Base-by-base conservation (phyloP, 1,140 invertebrate species). In the Drosophila trapezifrons region DNA sequence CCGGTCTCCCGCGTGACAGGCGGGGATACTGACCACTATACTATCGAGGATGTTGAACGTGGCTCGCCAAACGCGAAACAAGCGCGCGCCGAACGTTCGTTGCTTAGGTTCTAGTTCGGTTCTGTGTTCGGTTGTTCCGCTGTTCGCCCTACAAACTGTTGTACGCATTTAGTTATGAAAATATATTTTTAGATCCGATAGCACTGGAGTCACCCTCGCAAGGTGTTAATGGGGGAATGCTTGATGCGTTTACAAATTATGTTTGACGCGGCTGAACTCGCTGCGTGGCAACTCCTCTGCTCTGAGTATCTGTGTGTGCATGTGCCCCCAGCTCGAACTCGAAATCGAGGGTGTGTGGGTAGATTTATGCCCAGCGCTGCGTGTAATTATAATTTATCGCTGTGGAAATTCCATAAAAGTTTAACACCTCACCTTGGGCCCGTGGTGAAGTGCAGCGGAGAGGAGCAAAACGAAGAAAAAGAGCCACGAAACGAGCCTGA, bases 1-100 rank as follows among this genome's bases (percentile, higher is more conserved):
- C 92, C 92, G 92, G 92, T 93, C 92, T 93, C 92, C 92, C 92
- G 92, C 92, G 92, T 93, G 92, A 93, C 92, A 93, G 92, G 92
- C 92, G 92, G 62, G 82, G 82, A 87, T 86, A 86, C 83, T 87
- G 60, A 86, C 83, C 83, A 87, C 83, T 86, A 87, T 87, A 86
- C 78, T 86, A 86, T 76, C 78, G 83, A 86, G 79, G 83, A 87
- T 51, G 52, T 65, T 73, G 52, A 29, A 4, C 5, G 0, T 1
- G 0, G 6, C 7, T 25, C 6, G 65, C 22, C 75, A 54, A 78
- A 73, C 13, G 29, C 18, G 13, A 52, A 52, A 22, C 51, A 37
- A 52, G 18, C 4, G 51, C 51, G 29, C 15, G 12, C 1, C 3
- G 29, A n/a, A 55, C 12, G 9, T 35, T 37, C 40, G 2, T 2